A percentile compares a stretch with the other conserved stretches of the same genome.
Conservation (phyloP, 2,113 vertebrate species). For the Sebastes fasciatus region DNA sequence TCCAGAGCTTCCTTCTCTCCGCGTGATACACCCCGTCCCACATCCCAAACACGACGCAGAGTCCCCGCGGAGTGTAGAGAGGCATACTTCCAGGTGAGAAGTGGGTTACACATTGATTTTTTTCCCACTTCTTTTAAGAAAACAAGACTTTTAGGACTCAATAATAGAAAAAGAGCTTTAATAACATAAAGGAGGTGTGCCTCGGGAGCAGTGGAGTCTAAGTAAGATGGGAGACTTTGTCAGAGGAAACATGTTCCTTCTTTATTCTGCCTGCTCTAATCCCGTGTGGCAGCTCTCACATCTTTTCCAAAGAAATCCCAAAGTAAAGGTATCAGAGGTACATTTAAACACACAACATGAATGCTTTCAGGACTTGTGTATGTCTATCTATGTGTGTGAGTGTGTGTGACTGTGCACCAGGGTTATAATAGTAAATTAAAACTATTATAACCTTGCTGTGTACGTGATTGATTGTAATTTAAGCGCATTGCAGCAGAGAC, state of each 20-base stretch:
- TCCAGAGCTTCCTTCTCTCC: too few relatives aligned
- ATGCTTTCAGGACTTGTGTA: background rate
- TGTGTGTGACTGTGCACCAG: background rate
- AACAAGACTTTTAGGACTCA: background rate
- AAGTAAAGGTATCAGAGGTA: background rate
- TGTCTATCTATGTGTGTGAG: background rate
- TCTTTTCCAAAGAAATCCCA: background rate
- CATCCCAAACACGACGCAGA: too few relatives aligned
- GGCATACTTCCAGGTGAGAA: too few relatives aligned
- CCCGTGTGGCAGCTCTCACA: background rate
- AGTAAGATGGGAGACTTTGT: conserved; percentile 15
- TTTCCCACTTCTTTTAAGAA: background rate
- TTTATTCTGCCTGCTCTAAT: conserved; percentile 2
- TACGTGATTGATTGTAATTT: conserved; percentile 40
- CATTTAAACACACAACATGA: background rate
- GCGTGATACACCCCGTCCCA: too few relatives aligned
- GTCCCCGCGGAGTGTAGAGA: too few relatives aligned
- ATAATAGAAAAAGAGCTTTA: background rate
- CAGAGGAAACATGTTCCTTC: background rate
- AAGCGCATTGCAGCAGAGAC: conserved; percentile 28
- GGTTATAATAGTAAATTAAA: too few relatives aligned
- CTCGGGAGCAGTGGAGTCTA: conserved; percentile 2
- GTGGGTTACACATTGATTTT: too few relatives aligned
- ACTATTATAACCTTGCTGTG: too few relatives aligned
- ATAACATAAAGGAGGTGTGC: background rate